Evolutionary conservation across 1,140 invertebrate species (phyloP), one percentile per base, ranked within the genome.

Genomic region (Drosophila tropicalis): DNA sequence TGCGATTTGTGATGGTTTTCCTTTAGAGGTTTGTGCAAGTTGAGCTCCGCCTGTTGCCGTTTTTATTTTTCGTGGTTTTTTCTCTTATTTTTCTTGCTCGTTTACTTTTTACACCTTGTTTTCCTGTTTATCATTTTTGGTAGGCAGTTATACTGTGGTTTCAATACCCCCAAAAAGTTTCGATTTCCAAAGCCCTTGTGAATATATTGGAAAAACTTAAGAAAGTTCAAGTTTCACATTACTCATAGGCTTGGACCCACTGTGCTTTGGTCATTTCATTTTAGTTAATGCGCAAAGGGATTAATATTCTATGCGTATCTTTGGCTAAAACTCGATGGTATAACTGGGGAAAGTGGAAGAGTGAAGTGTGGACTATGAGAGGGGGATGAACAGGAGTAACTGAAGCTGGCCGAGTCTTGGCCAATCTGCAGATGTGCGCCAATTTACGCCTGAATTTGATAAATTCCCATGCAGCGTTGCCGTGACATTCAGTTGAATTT

Each of bases 1-100:
- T 83, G 67, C 87, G 85, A 90, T 90, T 90, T 90, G 87, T 79
- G 87, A 90, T 90, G 87, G 70, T 90, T 90, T 90, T 90, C 85
- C 76, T 81, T 90, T 84, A 67, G 67, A 57, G 51, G 70, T 74
- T 67, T 70, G 75, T 47, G 67, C 58, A 10, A 65, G 65, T 55
- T 22, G 47, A 67, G 64, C 66, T 68, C 54, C 55, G 69, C 82
- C 82, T 81, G 81, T 85, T 85, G 78, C 83, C 76, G 55, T 63
- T 69, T 69, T 12, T 55, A 60, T 58, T 66, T 67, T 41, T 71
- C 51, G 54, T 3, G 2, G 15, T 60, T 66, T 41, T 60, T 76
- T 61, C 29, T 67, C 61, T 55, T 12, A 34, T 61, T 39, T 64
- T 62, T 7, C 41, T 9, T 34, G 44, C 44, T 51, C 44, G 44